These are phyloP conservation scores for Lepidochitona cinerea DNA, from an alignment of 2,888 invertebrate species.

Conservation along the genomic window DNA sequence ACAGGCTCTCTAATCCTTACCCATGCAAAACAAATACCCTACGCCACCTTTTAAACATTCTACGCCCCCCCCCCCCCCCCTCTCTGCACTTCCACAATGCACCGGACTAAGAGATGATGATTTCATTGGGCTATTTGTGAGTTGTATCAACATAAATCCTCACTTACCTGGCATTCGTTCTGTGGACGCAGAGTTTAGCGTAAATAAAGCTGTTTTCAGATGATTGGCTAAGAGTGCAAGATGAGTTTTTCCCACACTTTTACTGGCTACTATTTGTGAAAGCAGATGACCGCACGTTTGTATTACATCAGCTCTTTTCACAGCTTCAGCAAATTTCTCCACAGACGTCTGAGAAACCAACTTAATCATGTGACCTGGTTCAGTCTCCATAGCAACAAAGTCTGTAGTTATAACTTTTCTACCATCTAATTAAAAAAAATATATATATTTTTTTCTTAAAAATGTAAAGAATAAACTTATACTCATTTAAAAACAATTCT, in stretches of 20 bases:
- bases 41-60: too few relatives aligned
- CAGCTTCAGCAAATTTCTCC: slow-evolving; percentile 47
- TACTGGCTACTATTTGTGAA: slow-evolving; percentile 60
- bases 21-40: too few relatives aligned
- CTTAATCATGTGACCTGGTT: slow-evolving; percentile 57
- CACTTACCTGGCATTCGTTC: slow-evolving; percentile 31
- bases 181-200: slow-evolving; percentile 38
- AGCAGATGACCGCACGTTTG: slow-evolving; percentile 61
- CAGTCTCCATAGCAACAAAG: slow-evolving; percentile 59
- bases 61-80: too few relatives aligned
- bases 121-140: not conserved
- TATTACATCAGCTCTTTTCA: slow-evolving; percentile 38
- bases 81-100: too few relatives aligned
- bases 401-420: slow-evolving; percentile 50
- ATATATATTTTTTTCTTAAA: too few relatives aligned
- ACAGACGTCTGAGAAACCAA: slow-evolving; percentile 53
- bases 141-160: too few relatives aligned
- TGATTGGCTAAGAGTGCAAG: slow-evolving; percentile 62
- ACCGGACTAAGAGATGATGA: not conserved
- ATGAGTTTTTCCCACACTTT: slow-evolving; percentile 58
- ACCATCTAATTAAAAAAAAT: too few relatives aligned
- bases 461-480: too few relatives aligned
- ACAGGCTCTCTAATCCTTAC: too few relatives aligned
- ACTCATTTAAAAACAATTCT: too few relatives aligned
- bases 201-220: slow-evolving; percentile 55